These are phyloP conservation scores for Drosophila subobscura DNA, from an alignment of 1,140 invertebrate species.

Conservation along the genomic window DNA sequence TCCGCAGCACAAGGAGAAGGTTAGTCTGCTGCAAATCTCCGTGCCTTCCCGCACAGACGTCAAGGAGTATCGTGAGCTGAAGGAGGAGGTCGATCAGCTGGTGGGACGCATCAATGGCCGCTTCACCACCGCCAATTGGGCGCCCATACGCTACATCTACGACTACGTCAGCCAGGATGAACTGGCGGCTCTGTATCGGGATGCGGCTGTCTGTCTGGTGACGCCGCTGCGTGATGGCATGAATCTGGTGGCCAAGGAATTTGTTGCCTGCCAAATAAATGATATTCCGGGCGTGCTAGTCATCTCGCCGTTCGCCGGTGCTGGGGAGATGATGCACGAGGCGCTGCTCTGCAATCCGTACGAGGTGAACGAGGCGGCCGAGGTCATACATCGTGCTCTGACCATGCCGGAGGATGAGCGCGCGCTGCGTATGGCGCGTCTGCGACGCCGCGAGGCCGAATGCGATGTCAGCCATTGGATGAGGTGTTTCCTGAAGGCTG, in stretches of 20 bases:
- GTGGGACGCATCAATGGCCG: conserved; percentile 94
- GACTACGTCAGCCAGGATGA: conserved; percentile 94
- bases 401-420: conserved; percentile 96
- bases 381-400: conserved; percentile 93
- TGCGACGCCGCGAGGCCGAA: conserved; percentile 90
- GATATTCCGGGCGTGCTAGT: conserved; percentile 93
- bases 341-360: conserved; percentile 95
- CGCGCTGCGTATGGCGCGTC: conserved; percentile 92
- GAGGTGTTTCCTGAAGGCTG: conserved; percentile 93
- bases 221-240: conserved; percentile 95
- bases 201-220: conserved; percentile 93
- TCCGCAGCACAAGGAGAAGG: conserved; percentile 93
- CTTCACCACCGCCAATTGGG: conserved; percentile 95
- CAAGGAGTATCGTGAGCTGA: conserved; percentile 94
- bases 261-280: conserved; percentile 95
- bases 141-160: conserved; percentile 95
- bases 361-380: conserved; percentile 93
- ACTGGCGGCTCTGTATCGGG: conserved; percentile 92
- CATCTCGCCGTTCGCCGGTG: conserved; percentile 95
- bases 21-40: conserved; percentile 92
- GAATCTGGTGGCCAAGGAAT: conserved; percentile 97
- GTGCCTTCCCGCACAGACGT: conserved; percentile 95
- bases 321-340: conserved; percentile 96
- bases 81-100: conserved; percentile 95
- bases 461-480: conserved; percentile 96